phyloP scores from a whole-genome alignment of 2,888 invertebrate genomes.

The Macrosoma leucophasiata region DNA sequence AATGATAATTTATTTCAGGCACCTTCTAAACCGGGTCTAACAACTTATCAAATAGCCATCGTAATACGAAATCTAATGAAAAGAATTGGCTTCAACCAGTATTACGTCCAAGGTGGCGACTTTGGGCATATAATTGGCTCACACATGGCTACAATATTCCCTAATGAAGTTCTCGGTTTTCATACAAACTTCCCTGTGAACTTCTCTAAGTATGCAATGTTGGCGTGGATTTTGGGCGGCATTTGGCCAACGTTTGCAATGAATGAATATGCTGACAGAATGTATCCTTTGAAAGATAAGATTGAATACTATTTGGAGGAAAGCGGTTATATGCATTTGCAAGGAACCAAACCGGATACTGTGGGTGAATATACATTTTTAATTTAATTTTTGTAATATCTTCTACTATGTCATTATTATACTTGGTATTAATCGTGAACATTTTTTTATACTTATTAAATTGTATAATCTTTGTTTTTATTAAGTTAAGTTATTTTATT shows the following conservation, averaged over 20 bases:
- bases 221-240: constrained; percentile 58
- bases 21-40: constrained; percentile 75
- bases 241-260: constrained; percentile 69
- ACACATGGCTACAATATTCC: constrained; percentile 78
- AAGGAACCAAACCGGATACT: constrained; percentile 89
- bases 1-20: constrained; percentile 46
- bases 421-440: no score
- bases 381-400: constrained; percentile 2
- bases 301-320: constrained; percentile 58
- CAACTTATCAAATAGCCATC: constrained; percentile 72
- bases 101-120: constrained; percentile 84
- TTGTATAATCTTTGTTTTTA: no score
- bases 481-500: no score
- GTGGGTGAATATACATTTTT: constrained; percentile 70
- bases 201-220: constrained; percentile 35
- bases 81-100: constrained; percentile 78
- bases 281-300: constrained; percentile 67
- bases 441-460: no score
- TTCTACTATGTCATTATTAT: no score
- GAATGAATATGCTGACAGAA: constrained; percentile 54
- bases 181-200: constrained; percentile 79
- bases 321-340: constrained; percentile 81
- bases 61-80: constrained; percentile 83
- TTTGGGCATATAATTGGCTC: constrained; percentile 81
- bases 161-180: constrained; percentile 71